Evolutionary conservation across 2,888 invertebrate genomes (phyloP).

Genomic region (Eristalinus aeneus): DNA sequence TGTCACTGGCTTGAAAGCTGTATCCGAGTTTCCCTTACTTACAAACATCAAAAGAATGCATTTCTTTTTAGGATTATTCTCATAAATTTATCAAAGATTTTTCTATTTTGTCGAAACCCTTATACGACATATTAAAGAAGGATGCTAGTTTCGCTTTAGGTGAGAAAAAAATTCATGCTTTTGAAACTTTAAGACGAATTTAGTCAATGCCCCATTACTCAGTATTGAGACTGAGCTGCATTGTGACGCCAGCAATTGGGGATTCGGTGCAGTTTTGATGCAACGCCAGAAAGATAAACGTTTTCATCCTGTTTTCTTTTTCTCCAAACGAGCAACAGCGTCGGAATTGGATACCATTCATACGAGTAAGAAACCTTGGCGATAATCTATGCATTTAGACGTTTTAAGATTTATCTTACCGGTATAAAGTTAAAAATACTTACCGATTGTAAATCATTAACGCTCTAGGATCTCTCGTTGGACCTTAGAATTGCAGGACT

Average conservation of each 20-base stretch:
- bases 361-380: conserved; percentile 74
- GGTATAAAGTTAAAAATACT: conserved; percentile 71
- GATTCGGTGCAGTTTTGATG: conserved; percentile 51
- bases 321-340: conserved; percentile 56
- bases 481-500: too few species aligned
- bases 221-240: conserved; percentile 43
- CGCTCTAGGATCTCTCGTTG: too few species aligned
- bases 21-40: conserved; percentile 50
- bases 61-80: conserved; percentile 46
- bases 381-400: conserved; percentile 72
- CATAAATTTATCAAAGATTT: conserved; percentile 14
- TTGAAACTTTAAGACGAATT: neutral
- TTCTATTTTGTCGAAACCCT: neutral
- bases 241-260: too few species aligned
- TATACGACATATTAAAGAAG: neutral
- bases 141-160: neutral
- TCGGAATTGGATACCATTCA: conserved; percentile 71
- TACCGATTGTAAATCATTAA: conserved; percentile 72
- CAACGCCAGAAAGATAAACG: conserved; percentile 40
- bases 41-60: conserved; percentile 59
- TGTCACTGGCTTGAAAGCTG: neutral
- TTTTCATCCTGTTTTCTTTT: conserved; percentile 24
- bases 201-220: conserved; percentile 64
- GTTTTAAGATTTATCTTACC: conserved; percentile 72
- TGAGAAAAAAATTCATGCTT: neutral